Evolutionary conservation across 2,113 vertebrate species (phyloP), one percentile per base, ranked within the genome.

Genomic region (Hippocampus guttulatus): DNA sequence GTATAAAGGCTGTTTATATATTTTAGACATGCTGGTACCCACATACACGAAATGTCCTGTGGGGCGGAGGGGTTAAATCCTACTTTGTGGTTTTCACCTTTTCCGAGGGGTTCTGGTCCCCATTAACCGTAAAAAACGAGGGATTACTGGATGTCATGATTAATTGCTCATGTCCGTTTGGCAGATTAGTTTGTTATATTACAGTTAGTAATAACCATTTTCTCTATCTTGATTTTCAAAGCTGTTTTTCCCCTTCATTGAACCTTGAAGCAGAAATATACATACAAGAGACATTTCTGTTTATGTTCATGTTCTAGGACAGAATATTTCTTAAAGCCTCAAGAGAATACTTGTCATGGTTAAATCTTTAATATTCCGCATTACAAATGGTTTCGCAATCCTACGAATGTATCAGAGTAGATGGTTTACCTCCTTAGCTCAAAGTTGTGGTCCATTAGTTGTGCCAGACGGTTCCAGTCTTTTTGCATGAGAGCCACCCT

Each of bases 371-470:
- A 61, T 61, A 33, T 20, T 33, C 15, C 33, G 58, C 27, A 38
- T 64, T 64, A 14, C 18, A 64, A 64, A 18, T 18, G n/a, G 38
- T 64, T 21, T 40, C 12, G 15, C 27, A 15, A 25, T 27, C 30
- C 21, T 25, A 64, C 21, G 5, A 64, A 43, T 64, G 40, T 10
- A 64, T 23, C 21, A 45, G 62, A 43, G 5, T 12, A 64, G 63
- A 65, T 14, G 7, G 25, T 27, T 81, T 74, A 93, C 93, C 93
- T 88, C 55, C 93, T 78, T 68, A 94, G 81, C 63, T 93, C 91
- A 71, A 94, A 92, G 87, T 94, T 94, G 81, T 88, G 78, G 79
- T 94, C 91, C 93, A 94, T 94, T 60, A 94, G 84, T 5, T 92
- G 86, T 2, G 91, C 88, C 73, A 94, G 80, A 16, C 60, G 52